These are phyloP conservation scores for Drosophila imparisetae DNA, from an alignment of 2,888 invertebrate species.

Conservation along the genomic window DNA sequence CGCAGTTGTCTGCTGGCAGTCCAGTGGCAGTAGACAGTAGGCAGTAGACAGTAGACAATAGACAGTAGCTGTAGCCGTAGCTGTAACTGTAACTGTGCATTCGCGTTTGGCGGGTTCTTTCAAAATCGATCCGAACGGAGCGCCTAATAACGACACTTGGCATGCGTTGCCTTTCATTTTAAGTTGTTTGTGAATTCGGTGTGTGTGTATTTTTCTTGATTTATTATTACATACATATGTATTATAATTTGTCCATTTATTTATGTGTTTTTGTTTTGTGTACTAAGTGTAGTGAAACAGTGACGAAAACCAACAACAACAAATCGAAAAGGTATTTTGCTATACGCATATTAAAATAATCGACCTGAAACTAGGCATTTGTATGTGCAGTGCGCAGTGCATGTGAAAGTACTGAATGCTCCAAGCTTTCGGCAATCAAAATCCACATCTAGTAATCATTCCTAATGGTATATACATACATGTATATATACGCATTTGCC, in stretches of 20 bases:
- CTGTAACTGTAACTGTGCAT: conserved; percentile 14
- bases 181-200: conserved; percentile 17
- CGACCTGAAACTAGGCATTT: conserved; percentile 40
- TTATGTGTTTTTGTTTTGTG: conserved; percentile 27
- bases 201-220: background rate
- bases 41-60: conserved; percentile 31
- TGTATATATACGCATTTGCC: background rate
- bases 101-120: conserved; percentile 50
- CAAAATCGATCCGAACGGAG: conserved; percentile 14
- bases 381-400: conserved; percentile 40
- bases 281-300: conserved; percentile 31
- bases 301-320: conserved; percentile 3
- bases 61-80: conserved; percentile 20
- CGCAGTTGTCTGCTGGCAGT: conserved; percentile 35
- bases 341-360: conserved; percentile 47
- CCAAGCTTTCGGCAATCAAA: conserved; percentile 18
- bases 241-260: conserved; percentile 7
- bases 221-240: background rate
- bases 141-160: conserved; percentile 32
- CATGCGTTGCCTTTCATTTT: conserved; percentile 56
- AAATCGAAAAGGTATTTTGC: conserved; percentile 45
- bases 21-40: conserved; percentile 35
- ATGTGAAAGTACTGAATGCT: conserved; percentile 43
- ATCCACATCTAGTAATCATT: background rate
- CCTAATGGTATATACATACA: background rate